Conservation (phyloP, 1,140 invertebrate species). For the Probaryconus sp. region DNA sequence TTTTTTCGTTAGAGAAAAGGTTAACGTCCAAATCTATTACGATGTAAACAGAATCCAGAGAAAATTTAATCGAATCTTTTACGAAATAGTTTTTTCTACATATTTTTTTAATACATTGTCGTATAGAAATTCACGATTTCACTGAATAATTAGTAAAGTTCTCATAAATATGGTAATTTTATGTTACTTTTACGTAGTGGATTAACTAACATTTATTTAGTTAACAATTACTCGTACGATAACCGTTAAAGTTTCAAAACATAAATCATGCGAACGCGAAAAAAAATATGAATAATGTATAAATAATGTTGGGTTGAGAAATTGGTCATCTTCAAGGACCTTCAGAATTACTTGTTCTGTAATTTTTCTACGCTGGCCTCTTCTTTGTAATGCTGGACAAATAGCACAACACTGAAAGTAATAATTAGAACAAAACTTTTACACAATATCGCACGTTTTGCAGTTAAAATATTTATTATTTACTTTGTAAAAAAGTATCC, state of each 20-base stretch:
- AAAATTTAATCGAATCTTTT: too few relatives aligned
- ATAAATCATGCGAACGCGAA: constrained; percentile 20
- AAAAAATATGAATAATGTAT: constrained; percentile 36
- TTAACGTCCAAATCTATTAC: too few relatives aligned
- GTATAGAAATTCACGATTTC: constrained; percentile 29
- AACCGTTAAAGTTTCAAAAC: constrained; percentile 12
- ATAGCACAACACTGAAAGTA: constrained; percentile 12
- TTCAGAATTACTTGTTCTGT: constrained; percentile 17
- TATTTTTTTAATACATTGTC: constrained; percentile 5
- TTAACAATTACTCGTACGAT: constrained; percentile 18
- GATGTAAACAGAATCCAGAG: neutral
- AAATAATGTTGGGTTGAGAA: constrained; percentile 15
- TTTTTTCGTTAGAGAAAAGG: too few relatives aligned
- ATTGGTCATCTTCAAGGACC: constrained; percentile 14
- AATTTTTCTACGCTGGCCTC: neutral
- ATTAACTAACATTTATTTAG: constrained; percentile 24
- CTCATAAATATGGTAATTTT: constrained; percentile 39
- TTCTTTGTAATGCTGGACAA: constrained; percentile 27
- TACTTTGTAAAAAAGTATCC: too few relatives aligned
- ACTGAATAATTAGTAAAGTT: constrained; percentile 16
- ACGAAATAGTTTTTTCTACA: constrained; percentile 6
- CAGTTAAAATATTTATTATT: neutral
- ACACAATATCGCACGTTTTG: too few relatives aligned
- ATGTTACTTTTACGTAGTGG: constrained; percentile 22
- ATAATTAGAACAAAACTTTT: constrained; percentile 20